Conservation (phyloP, 2,113 vertebrate species). For the Brachypodius melanocephalos region DNA sequence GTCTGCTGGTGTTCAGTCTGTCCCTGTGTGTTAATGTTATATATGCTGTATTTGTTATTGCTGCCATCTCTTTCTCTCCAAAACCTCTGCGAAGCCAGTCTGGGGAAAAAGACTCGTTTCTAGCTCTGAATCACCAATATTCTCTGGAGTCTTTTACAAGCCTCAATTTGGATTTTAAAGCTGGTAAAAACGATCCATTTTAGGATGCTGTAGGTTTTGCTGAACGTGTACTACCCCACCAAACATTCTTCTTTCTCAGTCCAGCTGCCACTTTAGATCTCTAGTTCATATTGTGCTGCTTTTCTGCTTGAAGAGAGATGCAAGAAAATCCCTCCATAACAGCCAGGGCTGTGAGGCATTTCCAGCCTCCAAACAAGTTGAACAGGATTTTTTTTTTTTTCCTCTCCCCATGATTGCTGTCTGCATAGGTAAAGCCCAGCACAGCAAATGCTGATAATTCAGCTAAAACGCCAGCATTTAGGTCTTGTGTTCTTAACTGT, state of each 20-base stretch:
- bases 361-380: background rate
- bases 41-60: background rate
- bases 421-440: background rate
- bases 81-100: background rate
- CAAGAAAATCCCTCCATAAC: background rate
- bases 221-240: rapidly evolving
- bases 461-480: background rate
- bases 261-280: background rate
- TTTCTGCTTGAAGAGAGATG: background rate
- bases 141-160: background rate
- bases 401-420: background rate
- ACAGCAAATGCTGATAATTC: background rate
- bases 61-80: background rate
- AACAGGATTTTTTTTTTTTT: background rate
- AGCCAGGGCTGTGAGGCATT: background rate
- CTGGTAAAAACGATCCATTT: background rate
- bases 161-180: background rate
- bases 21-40: background rate
- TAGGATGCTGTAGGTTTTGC: background rate
- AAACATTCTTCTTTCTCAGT: background rate
- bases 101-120: background rate
- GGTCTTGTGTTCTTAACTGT: background rate
- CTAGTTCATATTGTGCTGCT: background rate
- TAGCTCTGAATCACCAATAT: background rate
- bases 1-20: background rate